Base-by-base conservation (phyloP, 53 echinoderm and acorn worm genomes). In the Patiria pectinifera region DNA sequence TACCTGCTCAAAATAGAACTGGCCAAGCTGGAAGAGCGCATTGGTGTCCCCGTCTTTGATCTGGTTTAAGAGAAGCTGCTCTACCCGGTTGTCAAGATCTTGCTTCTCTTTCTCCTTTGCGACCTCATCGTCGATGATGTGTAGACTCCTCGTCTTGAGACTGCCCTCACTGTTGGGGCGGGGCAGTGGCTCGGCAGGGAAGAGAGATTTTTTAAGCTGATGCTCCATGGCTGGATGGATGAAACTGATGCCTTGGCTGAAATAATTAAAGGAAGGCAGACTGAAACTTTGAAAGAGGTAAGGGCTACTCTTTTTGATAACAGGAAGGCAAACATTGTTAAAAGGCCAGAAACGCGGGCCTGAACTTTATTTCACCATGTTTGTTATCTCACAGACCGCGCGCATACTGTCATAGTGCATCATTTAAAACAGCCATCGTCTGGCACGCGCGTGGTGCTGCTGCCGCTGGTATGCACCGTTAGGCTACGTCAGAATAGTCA, bases 1-100 rank as follows among this genome's bases (percentile, higher is more conserved):
- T 35, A 97, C 99, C 95, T 95, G 94, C 77, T 98, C 99, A 96
- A 96, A 98, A 69, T 97, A 98, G 72, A 98, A 98, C 83, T 98
- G 99, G 60, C 91, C 99, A 26, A 98, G 96, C 89, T 98, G 99
- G 71, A 98, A 98, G 2, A 94, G 88, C 18, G 98, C 98, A 25
- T 91, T 90, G 82, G 83, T 87, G 69, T 98, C 96, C 6, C 94
- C 98, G 24, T 94, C 91, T 85, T 95, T 92, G 46, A 98, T 93
- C 86, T 98, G 96, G 23, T 74, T 92, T 71, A 97, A 71, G 6
- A 98, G 89, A 22, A 98, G 94, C 53, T 91, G 89, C 82, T 98
- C 98, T 15, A 98, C 96, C 82, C 92, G 93, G 78, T 98, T 94
- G 76, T 93, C 93, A 16, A 98, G 92, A 77, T 98, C 98, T 78